Percentiles rank a stretch among this genome's conserved stretches.
Conservation (phyloP, 2,113 vertebrate species). For the Ailuropoda melanoleuca region DNA sequence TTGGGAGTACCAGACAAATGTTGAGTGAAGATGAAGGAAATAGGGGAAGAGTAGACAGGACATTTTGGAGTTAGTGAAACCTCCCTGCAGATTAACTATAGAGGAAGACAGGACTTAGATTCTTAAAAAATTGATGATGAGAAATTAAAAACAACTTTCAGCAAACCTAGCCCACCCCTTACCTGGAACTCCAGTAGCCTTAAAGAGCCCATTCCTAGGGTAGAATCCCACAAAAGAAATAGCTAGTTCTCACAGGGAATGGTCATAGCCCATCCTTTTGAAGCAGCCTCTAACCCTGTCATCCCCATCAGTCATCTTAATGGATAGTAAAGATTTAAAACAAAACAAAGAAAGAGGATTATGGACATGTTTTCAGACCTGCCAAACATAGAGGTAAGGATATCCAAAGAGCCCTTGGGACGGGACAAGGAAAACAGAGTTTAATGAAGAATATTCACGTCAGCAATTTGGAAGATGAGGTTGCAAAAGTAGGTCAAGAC, state of each 20-base stretch:
- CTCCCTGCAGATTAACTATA: not conserved
- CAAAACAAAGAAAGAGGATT: not conserved
- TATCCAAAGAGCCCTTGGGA: not conserved
- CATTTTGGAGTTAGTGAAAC: not conserved
- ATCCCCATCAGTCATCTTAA: not conserved
- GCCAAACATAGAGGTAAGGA: not conserved
- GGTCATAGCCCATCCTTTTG: not conserved
- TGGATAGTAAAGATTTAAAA: not conserved
- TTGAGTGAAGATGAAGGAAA: not conserved
- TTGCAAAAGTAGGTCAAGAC: not conserved
- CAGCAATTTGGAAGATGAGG: slow-evolving; percentile 33
- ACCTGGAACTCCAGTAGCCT: not conserved
- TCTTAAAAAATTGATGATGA: not conserved
- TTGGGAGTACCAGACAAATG: not conserved
- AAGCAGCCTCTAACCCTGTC: not conserved
- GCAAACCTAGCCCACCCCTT: not conserved
- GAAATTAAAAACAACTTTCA: not conserved
- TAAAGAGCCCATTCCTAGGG: not conserved
- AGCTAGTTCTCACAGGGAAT: not conserved
- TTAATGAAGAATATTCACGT: slow-evolving; percentile 33
- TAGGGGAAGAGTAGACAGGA: not conserved
- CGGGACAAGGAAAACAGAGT: not conserved
- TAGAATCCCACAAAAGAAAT: not conserved
- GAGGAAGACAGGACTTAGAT: not conserved
- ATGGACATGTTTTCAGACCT: not conserved